These are phyloP conservation scores for Bimastos eiseni DNA, from an alignment of 2,888 invertebrate species.

Conservation along the genomic window DNA sequence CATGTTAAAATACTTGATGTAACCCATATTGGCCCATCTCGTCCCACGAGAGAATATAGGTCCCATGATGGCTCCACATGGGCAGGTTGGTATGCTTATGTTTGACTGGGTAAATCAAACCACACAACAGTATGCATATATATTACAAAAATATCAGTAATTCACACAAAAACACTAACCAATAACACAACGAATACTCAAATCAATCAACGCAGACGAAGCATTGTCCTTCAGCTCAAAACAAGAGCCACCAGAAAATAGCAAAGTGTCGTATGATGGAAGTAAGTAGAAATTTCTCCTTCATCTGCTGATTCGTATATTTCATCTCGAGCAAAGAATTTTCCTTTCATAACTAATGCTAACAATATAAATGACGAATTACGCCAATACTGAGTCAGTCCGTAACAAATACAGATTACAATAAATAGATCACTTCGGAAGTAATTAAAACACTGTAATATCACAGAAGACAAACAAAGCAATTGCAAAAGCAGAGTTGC, in stretches of 20 bases:
- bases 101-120: neutral
- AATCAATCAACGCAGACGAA: too few species aligned
- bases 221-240: neutral
- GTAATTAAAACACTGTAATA: neutral
- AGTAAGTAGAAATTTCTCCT: neutral
- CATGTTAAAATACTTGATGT: too few species aligned
- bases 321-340: neutral
- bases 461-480: neutral
- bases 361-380: neutral
- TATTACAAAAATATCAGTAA: neutral
- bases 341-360: neutral
- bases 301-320: neutral
- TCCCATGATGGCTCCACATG: too few species aligned
- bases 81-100: neutral
- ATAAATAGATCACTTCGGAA: neutral
- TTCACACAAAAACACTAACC: neutral
- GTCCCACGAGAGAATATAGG: too few species aligned
- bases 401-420: neutral
- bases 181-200: neutral
- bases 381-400: neutral
- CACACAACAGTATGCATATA: neutral
- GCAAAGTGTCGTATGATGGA: neutral
- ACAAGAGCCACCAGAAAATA: neutral
- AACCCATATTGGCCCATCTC: too few species aligned
- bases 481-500: neutral